Percentiles rank a stretch among this genome's conserved stretches.
These are phyloP conservation scores for Tachina fera DNA, from an alignment of 2,888 invertebrate species.

Conservation along the genomic window DNA sequence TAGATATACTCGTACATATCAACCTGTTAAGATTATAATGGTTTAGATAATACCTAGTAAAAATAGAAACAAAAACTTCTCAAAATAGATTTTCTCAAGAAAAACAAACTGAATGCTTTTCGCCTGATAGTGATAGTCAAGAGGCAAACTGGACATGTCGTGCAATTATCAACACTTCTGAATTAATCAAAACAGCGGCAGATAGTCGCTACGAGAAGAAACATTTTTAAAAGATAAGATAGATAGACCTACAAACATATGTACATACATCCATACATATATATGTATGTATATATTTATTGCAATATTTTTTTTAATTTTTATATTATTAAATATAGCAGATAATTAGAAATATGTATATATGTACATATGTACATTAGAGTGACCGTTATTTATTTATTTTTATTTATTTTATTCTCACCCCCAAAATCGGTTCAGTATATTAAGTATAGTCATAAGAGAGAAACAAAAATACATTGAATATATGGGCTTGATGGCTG, in stretches of 20 bases:
- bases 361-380: too few species aligned
- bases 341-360: conserved; percentile 14
- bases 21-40: too few species aligned
- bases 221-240: conserved; percentile 11
- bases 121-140: not conserved
- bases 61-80: too few species aligned
- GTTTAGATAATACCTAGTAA: too few species aligned
- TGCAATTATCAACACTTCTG: not conserved
- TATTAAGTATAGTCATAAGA: too few species aligned
- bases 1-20: too few species aligned
- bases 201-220: not conserved
- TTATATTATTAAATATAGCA: conserved; percentile 40
- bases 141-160: not conserved
- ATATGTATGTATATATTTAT: not conserved
- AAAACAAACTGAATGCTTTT: not conserved
- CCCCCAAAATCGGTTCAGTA: too few species aligned
- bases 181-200: conserved; percentile 3
- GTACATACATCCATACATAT: not conserved
- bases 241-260: not conserved
- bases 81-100: too few species aligned
- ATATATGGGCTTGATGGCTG: too few species aligned
- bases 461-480: too few species aligned
- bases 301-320: conserved; percentile 20
- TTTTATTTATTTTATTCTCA: too few species aligned
- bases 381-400: too few species aligned